Conservation (phyloP, 2,797 vertebrate genomes). For the Danio kyathit region DNA sequence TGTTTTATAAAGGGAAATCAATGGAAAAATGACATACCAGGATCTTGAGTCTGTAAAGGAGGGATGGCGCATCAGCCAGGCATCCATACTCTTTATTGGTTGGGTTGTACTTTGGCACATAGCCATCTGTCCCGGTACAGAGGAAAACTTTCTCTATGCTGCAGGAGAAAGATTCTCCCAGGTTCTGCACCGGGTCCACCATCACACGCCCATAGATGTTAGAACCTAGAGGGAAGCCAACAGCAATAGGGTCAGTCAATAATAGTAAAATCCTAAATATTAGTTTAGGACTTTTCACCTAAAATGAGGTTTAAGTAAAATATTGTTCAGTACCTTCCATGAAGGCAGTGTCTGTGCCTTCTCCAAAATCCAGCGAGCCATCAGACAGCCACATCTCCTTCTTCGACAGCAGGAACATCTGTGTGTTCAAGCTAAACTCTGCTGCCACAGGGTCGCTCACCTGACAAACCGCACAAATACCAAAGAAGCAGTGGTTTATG, state of each 20-base stretch:
- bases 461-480: conserved; percentile 64
- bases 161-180: conserved; percentile 84
- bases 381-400: conserved; percentile 87
- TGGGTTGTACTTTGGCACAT: conserved; percentile 85
- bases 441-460: conserved; percentile 87
- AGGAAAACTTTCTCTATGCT: conserved; percentile 86
- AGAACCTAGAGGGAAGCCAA: conserved; percentile 70
- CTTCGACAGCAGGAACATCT: conserved; percentile 87
- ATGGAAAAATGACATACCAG: conserved; percentile 70
- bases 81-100: conserved; percentile 80
- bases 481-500: not conserved
- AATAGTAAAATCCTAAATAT: not conserved
- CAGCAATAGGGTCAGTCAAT: not conserved
- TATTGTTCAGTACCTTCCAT: conserved; percentile 76
- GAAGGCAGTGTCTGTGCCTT: conserved; percentile 83
- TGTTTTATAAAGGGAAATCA: conserved; percentile 21
- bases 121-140: conserved; percentile 82
- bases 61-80: conserved; percentile 79
- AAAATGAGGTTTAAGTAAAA: not conserved
- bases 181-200: conserved; percentile 86
- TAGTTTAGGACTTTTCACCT: not conserved
- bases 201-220: conserved; percentile 80
- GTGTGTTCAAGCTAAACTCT: conserved; percentile 88
- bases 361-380: conserved; percentile 87
- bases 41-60: conserved; percentile 84